A percentile compares a stretch with the other conserved stretches of the same genome.
These are phyloP conservation scores for Drosophila eugracilis DNA, from an alignment of 1,140 invertebrate genomes.

Conservation along the genomic window DNA sequence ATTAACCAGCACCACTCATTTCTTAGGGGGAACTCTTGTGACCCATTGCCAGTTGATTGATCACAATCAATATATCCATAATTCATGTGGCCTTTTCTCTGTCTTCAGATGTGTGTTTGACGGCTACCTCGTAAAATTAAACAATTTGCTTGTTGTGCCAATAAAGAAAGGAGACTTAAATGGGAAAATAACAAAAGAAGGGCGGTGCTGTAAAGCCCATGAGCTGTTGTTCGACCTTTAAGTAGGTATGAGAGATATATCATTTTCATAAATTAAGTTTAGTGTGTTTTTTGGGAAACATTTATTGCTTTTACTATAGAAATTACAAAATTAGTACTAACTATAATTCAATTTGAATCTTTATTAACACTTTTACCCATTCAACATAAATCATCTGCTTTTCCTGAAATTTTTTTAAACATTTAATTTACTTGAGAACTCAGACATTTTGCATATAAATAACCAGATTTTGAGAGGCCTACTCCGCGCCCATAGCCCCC, in stretches of 20 bases:
- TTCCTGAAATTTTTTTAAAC: conserved; percentile 3
- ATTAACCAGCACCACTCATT: conserved; percentile 28
- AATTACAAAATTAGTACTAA: no score
- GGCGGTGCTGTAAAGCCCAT: conserved; percentile 16
- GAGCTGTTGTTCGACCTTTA: conserved; percentile 1
- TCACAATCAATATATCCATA: conserved; percentile 52
- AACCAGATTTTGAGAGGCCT: conserved; percentile 36
- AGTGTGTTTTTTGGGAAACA: neutral
- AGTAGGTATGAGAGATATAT: neutral
- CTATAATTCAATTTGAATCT: no score
- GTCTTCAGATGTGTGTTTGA: conserved; percentile 14
- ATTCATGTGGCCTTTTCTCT: conserved; percentile 46
- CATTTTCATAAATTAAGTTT: conserved; percentile 20
- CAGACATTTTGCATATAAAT: conserved; percentile 42
- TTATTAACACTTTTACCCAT: neutral
- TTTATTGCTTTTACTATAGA: neutral
- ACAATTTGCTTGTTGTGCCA: conserved; percentile 40
- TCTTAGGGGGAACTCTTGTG: conserved; percentile 8
- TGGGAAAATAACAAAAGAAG: conserved; percentile 8
- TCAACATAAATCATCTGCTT: neutral
- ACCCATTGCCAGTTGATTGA: conserved; percentile 60
- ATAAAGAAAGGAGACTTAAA: conserved; percentile 25
- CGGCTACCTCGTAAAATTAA: conserved; percentile 49
- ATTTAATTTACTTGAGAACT: conserved; percentile 32
- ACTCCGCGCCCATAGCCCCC: neutral